A percentile compares a stretch with the other conserved stretches of the same genome.
phyloP scores from a whole-genome alignment of 2,113 vertebrate genomes.

The Bambusicola thoracicus region DNA sequence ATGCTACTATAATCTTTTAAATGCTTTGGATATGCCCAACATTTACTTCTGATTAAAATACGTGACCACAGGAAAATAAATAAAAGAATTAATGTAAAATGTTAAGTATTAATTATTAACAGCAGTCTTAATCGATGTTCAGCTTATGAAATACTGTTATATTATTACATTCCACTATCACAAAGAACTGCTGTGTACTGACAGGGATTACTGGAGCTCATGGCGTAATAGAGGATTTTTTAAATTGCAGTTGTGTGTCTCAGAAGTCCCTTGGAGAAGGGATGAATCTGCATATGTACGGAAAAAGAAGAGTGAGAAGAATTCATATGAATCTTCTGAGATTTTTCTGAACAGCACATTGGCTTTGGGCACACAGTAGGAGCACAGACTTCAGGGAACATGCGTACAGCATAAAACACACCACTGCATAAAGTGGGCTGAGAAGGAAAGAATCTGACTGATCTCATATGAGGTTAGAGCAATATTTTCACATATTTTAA shows the following conservation, averaged over 20 bases:
- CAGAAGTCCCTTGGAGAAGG: not conserved
- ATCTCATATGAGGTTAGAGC: not conserved
- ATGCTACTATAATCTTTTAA: not conserved
- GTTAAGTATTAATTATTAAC: slow-evolving; percentile 51
- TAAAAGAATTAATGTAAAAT: not conserved
- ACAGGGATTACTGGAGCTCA: slow-evolving; percentile 30
- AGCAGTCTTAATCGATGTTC: slow-evolving; percentile 1
- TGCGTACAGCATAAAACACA: not conserved
- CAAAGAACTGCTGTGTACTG: slow-evolving; percentile 15
- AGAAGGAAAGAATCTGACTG: not conserved
- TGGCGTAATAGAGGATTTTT: not conserved
- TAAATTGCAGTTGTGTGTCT: not conserved
- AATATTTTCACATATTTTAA: not conserved
- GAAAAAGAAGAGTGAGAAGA: not conserved
- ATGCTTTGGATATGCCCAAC: not conserved
- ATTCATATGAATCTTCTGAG: not conserved
- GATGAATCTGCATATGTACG: not conserved
- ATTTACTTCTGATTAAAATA: slow-evolving; percentile 43
- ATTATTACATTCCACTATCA: slow-evolving; percentile 1
- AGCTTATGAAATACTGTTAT: slow-evolving; percentile 13
- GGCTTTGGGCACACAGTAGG: not conserved
- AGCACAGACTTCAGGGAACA: not conserved
- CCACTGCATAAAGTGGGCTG: not conserved
- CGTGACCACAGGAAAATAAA: slow-evolving; percentile 13
- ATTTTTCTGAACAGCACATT: not conserved